Base-by-base conservation (phyloP, 1,140 invertebrate species). In the Cherax destructor region DNA sequence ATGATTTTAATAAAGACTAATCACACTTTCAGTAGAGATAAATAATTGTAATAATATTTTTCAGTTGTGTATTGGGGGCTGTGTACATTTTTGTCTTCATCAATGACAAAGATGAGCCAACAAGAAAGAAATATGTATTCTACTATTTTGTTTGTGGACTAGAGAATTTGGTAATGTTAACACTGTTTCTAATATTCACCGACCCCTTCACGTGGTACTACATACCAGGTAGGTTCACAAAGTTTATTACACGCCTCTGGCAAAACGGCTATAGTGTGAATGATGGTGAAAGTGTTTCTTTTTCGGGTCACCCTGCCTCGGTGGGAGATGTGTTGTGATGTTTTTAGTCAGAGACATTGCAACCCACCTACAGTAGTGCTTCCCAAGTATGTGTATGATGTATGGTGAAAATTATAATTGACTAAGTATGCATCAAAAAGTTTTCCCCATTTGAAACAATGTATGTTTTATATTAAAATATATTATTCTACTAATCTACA, bases 41-140 rank as follows among this genome's bases (percentile, higher is more conserved):
- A n/a, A 50, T 52, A 52, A 10, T 52, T 4, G 21, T 21, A 21
- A 49, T 11, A 6, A 59, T 61, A 41, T 69, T 83, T 74, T 78
- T 24, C 85, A 86, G 85, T 59, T 30, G 94, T 24, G 93, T 95
- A 16, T 93, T 94, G 78, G 95, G 94, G 9, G 93, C 94, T 87
- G 93, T 95, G 13, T 94, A 94, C 88, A 93, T 95, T 13, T 95
- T 95, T 92, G 94, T 94, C 92, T 95, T 94, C 92, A 87, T 95
- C n/a, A 95, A 95, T 92, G 92, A 94, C n/a, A 93, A 94, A 49
- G 94, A 95, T 83, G 94, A 94, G 10, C 93, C 93, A n/a, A 95
- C 95, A 13, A 91, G 94, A 50, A 94, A 93, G 94, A 93, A 93
- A 74, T 94, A 94, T 76, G 24, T 94, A 3, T n/a, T 94, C 49